Evolutionary conservation across 2,797 vertebrate species (phyloP).

Genomic region (Rhynchonycteris naso): DNA sequence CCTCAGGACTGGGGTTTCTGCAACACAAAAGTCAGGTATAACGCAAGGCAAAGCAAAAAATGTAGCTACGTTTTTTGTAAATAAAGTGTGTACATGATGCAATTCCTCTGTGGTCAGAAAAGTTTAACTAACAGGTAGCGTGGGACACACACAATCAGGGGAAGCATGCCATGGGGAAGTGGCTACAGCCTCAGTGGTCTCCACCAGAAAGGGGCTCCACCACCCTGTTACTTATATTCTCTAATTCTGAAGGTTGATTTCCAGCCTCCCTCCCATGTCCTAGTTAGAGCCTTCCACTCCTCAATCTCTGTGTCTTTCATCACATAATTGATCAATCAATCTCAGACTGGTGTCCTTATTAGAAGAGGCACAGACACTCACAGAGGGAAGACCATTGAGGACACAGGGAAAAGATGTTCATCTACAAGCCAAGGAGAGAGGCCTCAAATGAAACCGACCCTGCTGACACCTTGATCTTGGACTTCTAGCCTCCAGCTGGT

Average conservation of each 20-base stretch:
- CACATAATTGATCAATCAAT: accelerated
- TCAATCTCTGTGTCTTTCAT: neutral
- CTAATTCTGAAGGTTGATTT: neutral
- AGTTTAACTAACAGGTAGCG: neutral
- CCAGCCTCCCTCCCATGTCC: neutral
- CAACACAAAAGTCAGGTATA: neutral
- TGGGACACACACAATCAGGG: no score
- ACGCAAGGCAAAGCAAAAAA: no score
- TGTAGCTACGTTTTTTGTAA: neutral
- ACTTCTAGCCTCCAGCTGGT: no score
- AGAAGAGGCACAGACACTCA: neutral
- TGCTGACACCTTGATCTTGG: no score
- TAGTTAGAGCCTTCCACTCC: no score
- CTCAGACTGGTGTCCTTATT: neutral
- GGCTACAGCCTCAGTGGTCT: no score
- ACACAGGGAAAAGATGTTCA: neutral
- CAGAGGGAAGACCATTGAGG: neutral
- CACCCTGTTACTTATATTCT: accelerated
- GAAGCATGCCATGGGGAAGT: neutral
- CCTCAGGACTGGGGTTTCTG: neutral
- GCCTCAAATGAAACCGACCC: no score
- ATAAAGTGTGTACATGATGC: neutral
- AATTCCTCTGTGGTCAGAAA: no score
- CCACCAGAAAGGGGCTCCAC: accelerated
- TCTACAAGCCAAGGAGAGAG: neutral